Evolutionary conservation across 1,140 invertebrate species (phyloP), one percentile per base, ranked within the genome.

Genomic region (Ericerus pela): DNA sequence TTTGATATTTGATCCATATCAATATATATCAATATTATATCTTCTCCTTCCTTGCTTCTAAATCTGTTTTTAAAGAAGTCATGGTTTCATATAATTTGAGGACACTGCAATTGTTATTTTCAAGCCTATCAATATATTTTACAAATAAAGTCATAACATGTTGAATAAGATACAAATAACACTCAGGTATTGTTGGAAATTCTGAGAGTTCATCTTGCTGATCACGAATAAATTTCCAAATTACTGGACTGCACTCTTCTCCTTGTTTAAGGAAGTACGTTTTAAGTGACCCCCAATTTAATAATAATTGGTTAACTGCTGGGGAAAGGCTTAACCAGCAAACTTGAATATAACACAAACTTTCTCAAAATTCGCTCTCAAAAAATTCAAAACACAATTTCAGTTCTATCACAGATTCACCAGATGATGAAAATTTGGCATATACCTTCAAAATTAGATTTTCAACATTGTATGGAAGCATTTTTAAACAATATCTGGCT

Each of bases 401-500:
- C 20, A 52, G 27, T 28, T 52, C n/a, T 0, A 18, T 1, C 14
- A 52, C n/a, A 12, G 2, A 30, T 52, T 52, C 22, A 18, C 27
- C 11, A 16, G 27, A 30, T 14, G 24, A 22, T 4, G 27, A 52
- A 52, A 29, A 52, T 14, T 52, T 20, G n/a, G 20, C 24, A 18
- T 22, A 51, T 1, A 51, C 12, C 30, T 51, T 51, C 30, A 52
- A 8, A 12, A 52, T 30, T 10, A 52, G 31, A 11, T 2, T 16
- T 29, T 52, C 27, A 22, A 51, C 51, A 29, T 52, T 11, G 18
- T 51, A 64, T 12, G 47, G 53, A 26, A 61, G 30, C 4, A 26
- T 8, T 55, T 61, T 63, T 5, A 57, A 2, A 8, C 54, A 33
- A 31, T 55, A 26, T 36, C 58, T 59, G 11, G 55, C 58, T 54